Base-by-base conservation (phyloP, 2,113 vertebrate species). In the Saguinus midas region DNA sequence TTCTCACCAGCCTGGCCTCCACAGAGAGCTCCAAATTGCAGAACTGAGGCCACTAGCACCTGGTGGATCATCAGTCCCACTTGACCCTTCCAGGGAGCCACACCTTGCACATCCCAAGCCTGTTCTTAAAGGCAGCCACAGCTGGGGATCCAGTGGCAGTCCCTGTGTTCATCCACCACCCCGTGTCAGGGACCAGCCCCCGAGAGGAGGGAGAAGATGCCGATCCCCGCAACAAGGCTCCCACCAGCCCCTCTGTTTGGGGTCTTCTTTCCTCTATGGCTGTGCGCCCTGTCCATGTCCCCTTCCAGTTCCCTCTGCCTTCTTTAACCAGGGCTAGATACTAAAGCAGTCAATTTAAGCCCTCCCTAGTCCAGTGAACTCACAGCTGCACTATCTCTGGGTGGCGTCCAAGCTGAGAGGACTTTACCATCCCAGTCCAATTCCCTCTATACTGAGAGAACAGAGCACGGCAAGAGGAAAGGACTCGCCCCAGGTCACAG, bases 271-370 rank as follows among this genome's bases (percentile, higher is more conserved):
- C 72, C 87, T 96, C 95, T 84, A 11, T 7, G 43, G 87, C 48
- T 97, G 94, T n/a, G 13, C 1, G 8, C 40, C 48, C 37, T 1
- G 1, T 48, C 45, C 9, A 5, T 13, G 3, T 8, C 97, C 97
- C 97, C 96, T 97, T 96, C 96, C 95, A 23, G 13, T 27, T 27
- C 66, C 68, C 92, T 96, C 94, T 21, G 86, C 72, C 61, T 57
- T 94, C 88, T 76, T 94, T 96, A 21, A 97, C 94, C 90, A 97
- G 87, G 91, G 95, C 50, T 97, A 95, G 94, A 73, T 92, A 98
- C 97, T 97, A 90, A 90, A 96, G 93, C 87, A 82, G 92, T 94
- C 96, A 96, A 95, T 81, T 32, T 0, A 95, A 88, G 72, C 88
- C 94, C 68, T 87, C 90, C 93, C 96, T 96, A 93, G 96, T 79